Evolutionary conservation across 2,113 vertebrate species (phyloP).

Genomic region (Marcusenius ussheri): DNA sequence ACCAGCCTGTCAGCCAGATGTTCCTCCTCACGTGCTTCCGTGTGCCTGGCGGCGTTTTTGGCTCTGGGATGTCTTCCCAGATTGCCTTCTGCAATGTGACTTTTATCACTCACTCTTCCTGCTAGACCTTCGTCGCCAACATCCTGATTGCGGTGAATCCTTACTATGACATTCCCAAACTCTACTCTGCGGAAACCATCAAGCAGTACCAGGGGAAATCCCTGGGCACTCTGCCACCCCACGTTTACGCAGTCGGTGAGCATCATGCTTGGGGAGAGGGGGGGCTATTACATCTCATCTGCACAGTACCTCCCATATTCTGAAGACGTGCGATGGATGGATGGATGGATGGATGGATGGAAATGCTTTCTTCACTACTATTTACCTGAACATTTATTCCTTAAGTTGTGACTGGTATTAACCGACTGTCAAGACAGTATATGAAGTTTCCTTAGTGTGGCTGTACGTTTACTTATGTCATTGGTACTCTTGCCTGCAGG

Average conservation of each 20-base stretch:
- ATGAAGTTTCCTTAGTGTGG: background rate
- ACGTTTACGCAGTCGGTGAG: constrained; percentile 92
- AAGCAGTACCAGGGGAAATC: constrained; percentile 86
- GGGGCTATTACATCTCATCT: background rate
- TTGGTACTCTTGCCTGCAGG: background rate
- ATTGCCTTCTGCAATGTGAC: background rate
- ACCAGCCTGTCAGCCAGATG: background rate
- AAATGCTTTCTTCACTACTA: background rate
- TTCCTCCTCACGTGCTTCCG: background rate
- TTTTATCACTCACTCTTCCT: constrained; percentile 14
- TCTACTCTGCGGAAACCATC: constrained; percentile 81
- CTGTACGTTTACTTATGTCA: background rate
- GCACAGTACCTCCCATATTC: background rate
- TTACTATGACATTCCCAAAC: constrained; percentile 88
- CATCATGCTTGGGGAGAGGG: background rate
- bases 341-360: background rate
- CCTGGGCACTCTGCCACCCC: constrained; percentile 86
- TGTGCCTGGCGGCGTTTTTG: background rate
- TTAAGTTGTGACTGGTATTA: background rate
- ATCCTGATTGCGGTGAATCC: constrained; percentile 98
- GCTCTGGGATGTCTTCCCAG: background rate
- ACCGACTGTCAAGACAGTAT: background rate
- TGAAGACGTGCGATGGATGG: background rate
- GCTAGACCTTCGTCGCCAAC: constrained; percentile 93
- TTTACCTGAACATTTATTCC: background rate